These are phyloP conservation scores for Balanococcus diminutus DNA, from an alignment of 2,888 invertebrate genomes.

Conservation along the genomic window DNA sequence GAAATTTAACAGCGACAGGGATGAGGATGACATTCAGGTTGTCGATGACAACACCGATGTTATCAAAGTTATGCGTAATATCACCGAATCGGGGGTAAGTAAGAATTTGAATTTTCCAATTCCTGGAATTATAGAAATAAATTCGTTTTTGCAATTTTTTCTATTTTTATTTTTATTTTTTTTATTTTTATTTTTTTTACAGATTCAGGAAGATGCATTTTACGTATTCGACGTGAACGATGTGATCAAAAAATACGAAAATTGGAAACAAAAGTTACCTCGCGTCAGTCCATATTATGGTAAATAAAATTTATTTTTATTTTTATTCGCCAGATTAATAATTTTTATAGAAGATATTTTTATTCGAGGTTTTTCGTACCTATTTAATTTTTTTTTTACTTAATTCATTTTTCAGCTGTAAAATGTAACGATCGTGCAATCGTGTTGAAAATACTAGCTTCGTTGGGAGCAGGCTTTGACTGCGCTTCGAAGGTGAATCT, in stretches of 20 bases:
- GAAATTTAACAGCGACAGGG: conserved; percentile 66
- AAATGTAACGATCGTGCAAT: conserved; percentile 93
- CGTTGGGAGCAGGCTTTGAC: conserved; percentile 91
- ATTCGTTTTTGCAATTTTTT: too few relatives aligned
- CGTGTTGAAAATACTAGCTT: conserved; percentile 82
- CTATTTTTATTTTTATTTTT: too few relatives aligned
- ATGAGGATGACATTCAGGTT: conserved; percentile 70
- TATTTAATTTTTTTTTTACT: background rate
- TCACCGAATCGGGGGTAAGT: conserved; percentile 62
- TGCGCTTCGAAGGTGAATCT: conserved; percentile 85
- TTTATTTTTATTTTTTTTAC: conserved; percentile 31
- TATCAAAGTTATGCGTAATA: conserved; percentile 68
- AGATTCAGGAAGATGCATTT: conserved; percentile 86
- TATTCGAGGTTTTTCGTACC: too few relatives aligned
- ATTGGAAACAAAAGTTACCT: conserved; percentile 84
- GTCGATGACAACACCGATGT: conserved; percentile 69
- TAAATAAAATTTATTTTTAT: too few relatives aligned
- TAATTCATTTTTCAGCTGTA: conserved; percentile 81
- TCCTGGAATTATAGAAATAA: too few relatives aligned
- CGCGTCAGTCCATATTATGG: conserved; percentile 91
- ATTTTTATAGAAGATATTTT: too few relatives aligned
- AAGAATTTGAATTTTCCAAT: background rate
- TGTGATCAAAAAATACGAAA: conserved; percentile 78
- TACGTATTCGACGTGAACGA: conserved; percentile 88
- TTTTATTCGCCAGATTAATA: too few relatives aligned